These are phyloP conservation scores for Aepyceros melampus DNA, from an alignment of 2,113 vertebrate species.

Conservation along the genomic window DNA sequence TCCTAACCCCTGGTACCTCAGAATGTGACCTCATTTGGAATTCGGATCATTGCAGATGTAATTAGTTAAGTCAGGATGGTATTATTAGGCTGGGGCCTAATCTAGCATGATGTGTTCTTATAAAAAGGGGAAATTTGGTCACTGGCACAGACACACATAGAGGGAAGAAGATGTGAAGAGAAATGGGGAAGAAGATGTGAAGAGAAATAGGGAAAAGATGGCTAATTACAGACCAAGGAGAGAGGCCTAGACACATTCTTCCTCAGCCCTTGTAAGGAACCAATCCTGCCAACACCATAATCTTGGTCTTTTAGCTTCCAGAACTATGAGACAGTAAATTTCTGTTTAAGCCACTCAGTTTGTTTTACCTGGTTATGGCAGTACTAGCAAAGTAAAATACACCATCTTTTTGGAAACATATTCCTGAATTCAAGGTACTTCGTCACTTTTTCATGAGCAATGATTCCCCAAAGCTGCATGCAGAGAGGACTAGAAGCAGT, in stretches of 20 bases:
- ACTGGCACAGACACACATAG: neutral
- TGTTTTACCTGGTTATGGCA: neutral
- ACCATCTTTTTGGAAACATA: neutral
- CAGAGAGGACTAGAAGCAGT: neutral
- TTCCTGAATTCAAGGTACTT: neutral
- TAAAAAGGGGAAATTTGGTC: neutral
- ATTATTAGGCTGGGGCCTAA: neutral
- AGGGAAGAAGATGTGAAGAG: neutral
- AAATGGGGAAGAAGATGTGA: neutral
- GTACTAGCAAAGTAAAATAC: neutral
- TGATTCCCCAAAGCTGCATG: neutral
- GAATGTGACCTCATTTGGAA: constrained; percentile 11
- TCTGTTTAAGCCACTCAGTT: neutral
- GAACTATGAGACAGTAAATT: neutral
- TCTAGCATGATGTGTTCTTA: neutral
- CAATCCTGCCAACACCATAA: neutral
- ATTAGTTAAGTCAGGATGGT: neutral
- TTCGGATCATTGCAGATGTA: neutral
- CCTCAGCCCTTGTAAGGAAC: neutral
- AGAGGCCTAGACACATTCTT: neutral
- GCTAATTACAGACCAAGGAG: neutral
- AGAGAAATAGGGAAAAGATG: neutral
- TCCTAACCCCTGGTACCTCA: neutral
- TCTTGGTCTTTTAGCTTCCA: neutral
- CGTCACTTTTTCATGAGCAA: neutral